These are phyloP conservation scores for Nannobrachium achirus DNA, from an alignment of 2,113 vertebrate species.

Conservation along the genomic window DNA sequence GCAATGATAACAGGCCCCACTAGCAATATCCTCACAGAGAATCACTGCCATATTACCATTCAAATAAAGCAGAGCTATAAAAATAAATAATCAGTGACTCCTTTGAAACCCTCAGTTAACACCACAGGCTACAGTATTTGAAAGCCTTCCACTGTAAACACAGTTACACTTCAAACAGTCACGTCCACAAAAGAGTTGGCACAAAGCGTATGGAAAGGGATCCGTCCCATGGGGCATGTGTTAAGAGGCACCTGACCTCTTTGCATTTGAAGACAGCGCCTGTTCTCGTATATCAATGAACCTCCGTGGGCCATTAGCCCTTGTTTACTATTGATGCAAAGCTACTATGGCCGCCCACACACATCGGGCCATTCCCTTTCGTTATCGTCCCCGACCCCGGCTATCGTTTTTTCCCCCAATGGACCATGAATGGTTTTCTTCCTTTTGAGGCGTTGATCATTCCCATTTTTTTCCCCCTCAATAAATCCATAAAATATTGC, in stretches of 20 bases:
- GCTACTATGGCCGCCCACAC: background rate
- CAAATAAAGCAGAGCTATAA: background rate
- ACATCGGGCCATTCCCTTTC: background rate
- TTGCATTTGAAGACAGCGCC: slow-evolving; percentile 9
- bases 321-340: slow-evolving; percentile 15
- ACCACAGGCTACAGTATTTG: no score
- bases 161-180: slow-evolving; percentile 3
- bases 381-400: no score
- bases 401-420: no score
- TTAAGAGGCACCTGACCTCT: slow-evolving; percentile 31
- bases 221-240: slow-evolving; percentile 19
- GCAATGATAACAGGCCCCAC: no score
- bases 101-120: background rate
- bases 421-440: no score
- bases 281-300: slow-evolving; percentile 19
- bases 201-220: slow-evolving; percentile 10
- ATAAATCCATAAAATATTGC: no score
- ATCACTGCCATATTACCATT: no score
- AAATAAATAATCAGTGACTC: background rate
- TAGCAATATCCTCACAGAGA: no score
- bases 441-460: no score
- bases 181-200: no score
- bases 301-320: slow-evolving; percentile 5
- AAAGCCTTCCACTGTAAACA: background rate
- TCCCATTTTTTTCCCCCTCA: no score